Evolutionary conservation across 2,888 invertebrate genomes (phyloP).

Genomic region (Sminthurides aquaticus): DNA sequence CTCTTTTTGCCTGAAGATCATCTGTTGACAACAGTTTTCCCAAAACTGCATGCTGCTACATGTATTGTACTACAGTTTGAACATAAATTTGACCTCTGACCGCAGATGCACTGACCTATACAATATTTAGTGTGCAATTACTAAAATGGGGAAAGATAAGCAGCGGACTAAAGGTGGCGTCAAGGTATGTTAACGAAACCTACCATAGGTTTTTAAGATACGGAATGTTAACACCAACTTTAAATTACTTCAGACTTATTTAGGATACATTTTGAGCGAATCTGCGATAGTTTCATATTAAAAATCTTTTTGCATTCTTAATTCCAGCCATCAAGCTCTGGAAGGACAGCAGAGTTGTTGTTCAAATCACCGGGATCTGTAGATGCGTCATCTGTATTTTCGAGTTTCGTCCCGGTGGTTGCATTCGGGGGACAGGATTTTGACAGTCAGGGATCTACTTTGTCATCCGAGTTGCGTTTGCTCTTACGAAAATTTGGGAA

Average conservation of each 20-base stretch:
- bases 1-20: no score
- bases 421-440: slow-evolving; percentile 5
- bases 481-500: slow-evolving; percentile 37
- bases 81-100: no score
- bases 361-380: slow-evolving; percentile 46
- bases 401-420: slow-evolving; percentile 11
- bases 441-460: slow-evolving; percentile 15
- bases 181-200: slow-evolving; percentile 4
- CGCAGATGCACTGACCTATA: no score
- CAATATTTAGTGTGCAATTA: no score
- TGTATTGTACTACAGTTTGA: no score
- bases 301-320: slow-evolving; percentile 1
- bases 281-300: neutral
- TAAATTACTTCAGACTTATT: no score
- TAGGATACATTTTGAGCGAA: no score
- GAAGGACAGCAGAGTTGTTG: slow-evolving; percentile 76
- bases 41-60: no score
- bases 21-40: no score
- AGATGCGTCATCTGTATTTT: slow-evolving; percentile 18
- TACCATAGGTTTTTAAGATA: neutral
- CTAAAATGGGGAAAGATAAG: slow-evolving; percentile 20
- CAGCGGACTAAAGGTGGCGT: slow-evolving; percentile 20
- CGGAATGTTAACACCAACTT: neutral
- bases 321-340: slow-evolving; percentile 78
- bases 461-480: slow-evolving; percentile 35